Percentiles rank a stretch among this genome's conserved stretches.
These are phyloP conservation scores for Mamestra configurata DNA, from an alignment of 1,140 invertebrate species.

Conservation along the genomic window DNA sequence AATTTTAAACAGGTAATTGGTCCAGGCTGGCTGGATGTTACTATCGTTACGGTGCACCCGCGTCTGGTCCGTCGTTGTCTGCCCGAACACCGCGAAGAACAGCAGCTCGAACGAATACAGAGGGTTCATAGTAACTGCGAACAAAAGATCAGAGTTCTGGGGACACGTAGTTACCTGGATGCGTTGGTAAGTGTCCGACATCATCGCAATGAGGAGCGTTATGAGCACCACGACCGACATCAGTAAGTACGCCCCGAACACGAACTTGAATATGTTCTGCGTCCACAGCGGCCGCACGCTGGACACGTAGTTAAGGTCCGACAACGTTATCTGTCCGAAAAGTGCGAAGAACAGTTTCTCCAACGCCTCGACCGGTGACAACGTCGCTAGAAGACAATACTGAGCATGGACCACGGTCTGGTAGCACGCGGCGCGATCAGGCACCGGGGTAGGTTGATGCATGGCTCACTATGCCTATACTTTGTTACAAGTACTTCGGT, in stretches of 20 bases:
- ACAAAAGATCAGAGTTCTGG: slow-evolving; percentile 86
- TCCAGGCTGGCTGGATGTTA: slow-evolving; percentile 91
- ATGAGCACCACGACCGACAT: slow-evolving; percentile 99
- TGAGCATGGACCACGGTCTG: slow-evolving; percentile 77
- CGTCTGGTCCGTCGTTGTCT: slow-evolving; percentile 96
- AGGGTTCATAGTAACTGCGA: slow-evolving; percentile 96
- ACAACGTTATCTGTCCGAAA: slow-evolving; percentile 98
- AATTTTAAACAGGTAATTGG: slow-evolving; percentile 93
- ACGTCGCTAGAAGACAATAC: slow-evolving; percentile 91
- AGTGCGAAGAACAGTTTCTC: slow-evolving; percentile 99
- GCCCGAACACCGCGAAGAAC: slow-evolving; percentile 99
- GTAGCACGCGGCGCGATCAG: slow-evolving; percentile 53
- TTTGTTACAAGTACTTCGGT: background rate
- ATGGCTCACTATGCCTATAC: slow-evolving; percentile 39
- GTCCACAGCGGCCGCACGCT: slow-evolving; percentile 91
- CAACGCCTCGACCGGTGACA: slow-evolving; percentile 96
- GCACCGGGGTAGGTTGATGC: slow-evolving; percentile 79
- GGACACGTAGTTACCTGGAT: slow-evolving; percentile 93
- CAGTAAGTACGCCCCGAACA: slow-evolving; percentile 99
- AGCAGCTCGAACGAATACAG: slow-evolving; percentile 98
- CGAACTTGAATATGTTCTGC: slow-evolving; percentile 93
- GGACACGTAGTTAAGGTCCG: slow-evolving; percentile 92
- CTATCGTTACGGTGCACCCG: slow-evolving; percentile 89
- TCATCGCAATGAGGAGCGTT: slow-evolving; percentile 99
- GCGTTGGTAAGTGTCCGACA: slow-evolving; percentile 99